Conservation (phyloP, 2,888 invertebrate genomes). For the Spilarctia lutea region DNA sequence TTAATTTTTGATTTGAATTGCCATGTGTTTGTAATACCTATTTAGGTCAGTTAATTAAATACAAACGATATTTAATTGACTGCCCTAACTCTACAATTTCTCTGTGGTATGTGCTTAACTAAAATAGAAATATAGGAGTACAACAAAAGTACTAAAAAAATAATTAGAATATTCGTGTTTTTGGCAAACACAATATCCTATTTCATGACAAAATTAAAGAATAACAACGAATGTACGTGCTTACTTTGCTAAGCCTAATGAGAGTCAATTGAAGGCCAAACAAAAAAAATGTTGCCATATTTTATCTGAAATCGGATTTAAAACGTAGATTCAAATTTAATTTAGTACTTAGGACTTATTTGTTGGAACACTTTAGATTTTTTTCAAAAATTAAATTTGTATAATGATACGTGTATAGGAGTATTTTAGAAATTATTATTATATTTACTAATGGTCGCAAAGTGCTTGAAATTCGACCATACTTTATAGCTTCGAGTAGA, state of each 20-base stretch:
- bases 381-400: neutral
- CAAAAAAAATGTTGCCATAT: neutral
- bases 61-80: too few species aligned
- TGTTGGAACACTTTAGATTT: neutral
- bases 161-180: neutral
- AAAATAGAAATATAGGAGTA: neutral
- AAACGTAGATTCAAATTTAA: neutral
- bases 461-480: too few species aligned
- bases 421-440: neutral
- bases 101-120: neutral
- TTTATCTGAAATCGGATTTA: neutral
- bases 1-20: neutral
- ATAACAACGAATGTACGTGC: slow-evolving; percentile 27
- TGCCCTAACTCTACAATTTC: neutral
- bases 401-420: neutral
- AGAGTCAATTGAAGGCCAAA: neutral
- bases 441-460: too few species aligned
- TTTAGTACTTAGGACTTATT: neutral
- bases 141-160: neutral
- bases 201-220: neutral
- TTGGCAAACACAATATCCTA: neutral
- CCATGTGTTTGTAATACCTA: neutral
- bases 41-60: too few species aligned
- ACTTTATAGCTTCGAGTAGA: too few species aligned
- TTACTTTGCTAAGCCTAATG: slow-evolving; percentile 13